Base-by-base conservation (phyloP, 1,140 invertebrate species). In the Polyergus mexicanus region DNA sequence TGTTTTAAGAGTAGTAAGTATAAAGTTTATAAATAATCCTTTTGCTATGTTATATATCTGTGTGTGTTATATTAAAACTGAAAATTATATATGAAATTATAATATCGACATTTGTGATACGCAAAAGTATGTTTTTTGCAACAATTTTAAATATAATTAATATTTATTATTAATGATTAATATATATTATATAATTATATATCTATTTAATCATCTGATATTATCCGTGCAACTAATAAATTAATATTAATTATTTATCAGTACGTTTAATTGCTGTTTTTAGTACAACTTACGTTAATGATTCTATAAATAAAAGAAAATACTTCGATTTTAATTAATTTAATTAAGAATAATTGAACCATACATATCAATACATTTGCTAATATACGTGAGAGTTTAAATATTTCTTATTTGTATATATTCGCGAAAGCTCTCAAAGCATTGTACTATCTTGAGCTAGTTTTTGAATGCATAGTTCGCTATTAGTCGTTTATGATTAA, bases 401-500 rank as follows among this genome's bases (percentile, higher is more conserved):
- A 47, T 72, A 72, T 81, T 72, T 25, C 38, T 47, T 25, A 80
- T 80, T 56, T 60, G 38, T 47, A 47, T 51, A 81, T 60, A 11
- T 72, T 72, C 51, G 25, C 25, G 25, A 44, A 72, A 71, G 56
- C 66, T 41, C 38, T 41, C 22, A 47, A 35, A 58, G 25, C 78
- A 72, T 81, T 58, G 35, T 47, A 8, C 19, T 44, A 19, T 16
- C 54, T 72, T 44, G 25, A 47, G 32, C 44, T 58, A 35, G 25
- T 71, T 71, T 58, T 51, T 16, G 54, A 58, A 51, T 32, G 25
- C 51, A 58, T 16, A 44, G 41, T 56, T 44, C 25, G 65, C 11
- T 51, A 11, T 60, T 72, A 22, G 19, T 74, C 38, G 25, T 83
- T 83, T 44, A 32, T 69, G 54, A 60, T 68, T 77, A 71, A 72